Evolutionary conservation across 2,888 invertebrate genomes (phyloP).

Genomic region (Oeneis ivallda): DNA sequence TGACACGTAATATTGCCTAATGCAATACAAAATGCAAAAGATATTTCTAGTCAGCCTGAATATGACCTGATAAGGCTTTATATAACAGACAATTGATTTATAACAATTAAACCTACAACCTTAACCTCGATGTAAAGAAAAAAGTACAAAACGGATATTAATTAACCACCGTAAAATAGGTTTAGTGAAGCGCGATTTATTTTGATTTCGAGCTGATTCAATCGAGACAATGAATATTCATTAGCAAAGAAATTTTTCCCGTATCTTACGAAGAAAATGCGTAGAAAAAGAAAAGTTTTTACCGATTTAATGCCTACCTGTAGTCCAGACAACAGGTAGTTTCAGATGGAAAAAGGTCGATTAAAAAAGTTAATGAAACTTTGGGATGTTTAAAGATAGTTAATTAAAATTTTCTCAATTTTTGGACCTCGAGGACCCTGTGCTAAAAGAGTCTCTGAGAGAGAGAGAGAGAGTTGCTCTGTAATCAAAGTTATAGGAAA

Average conservation of each 20-base stretch:
- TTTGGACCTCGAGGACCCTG: no score
- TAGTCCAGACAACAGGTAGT: no score
- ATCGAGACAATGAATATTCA: not conserved
- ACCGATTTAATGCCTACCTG: not conserved
- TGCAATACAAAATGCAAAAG: not conserved
- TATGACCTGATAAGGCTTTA: conserved; percentile 25
- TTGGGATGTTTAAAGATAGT: no score
- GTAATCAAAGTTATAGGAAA: no score
- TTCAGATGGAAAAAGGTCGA: no score
- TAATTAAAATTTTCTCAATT: no score
- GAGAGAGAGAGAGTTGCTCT: no score
- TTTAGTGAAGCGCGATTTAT: not conserved
- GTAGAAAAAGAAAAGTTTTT: not conserved
- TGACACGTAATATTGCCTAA: not conserved
- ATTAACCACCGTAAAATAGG: not conserved
- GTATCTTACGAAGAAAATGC: not conserved
- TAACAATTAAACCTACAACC: conserved; percentile 25
- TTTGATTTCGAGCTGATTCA: conserved; percentile 2
- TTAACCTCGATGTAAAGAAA: conserved; percentile 29
- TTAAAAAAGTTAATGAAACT: no score
- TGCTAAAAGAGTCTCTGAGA: no score
- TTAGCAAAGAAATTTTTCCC: not conserved
- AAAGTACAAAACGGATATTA: conserved; percentile 15
- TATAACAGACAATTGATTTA: conserved; percentile 28
- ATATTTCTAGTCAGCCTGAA: conserved; percentile 6